These are phyloP conservation scores for Bos taurus DNA, from an alignment of 2,113 vertebrate genomes.

Conservation along the genomic window DNA sequence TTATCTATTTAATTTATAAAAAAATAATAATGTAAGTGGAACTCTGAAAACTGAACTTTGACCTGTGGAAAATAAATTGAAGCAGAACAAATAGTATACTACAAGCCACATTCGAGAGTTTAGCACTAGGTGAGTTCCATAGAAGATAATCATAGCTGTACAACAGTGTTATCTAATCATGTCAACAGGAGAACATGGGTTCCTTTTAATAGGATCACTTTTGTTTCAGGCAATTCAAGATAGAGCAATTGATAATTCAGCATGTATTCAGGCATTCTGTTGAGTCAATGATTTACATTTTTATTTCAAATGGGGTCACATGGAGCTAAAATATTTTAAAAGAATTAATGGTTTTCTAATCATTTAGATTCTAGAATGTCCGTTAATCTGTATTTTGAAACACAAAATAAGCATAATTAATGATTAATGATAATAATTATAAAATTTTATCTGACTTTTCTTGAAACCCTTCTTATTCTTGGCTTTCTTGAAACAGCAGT, in stretches of 20 bases:
- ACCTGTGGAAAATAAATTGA: neutral
- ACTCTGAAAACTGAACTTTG: neutral
- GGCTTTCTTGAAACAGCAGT: neutral
- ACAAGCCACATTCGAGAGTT: neutral
- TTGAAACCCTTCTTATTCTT: neutral
- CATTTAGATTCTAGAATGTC: neutral
- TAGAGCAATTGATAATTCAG: conserved; percentile 53
- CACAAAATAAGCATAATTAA: neutral
- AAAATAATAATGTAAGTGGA: neutral
- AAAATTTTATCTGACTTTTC: neutral
- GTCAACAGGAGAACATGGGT: neutral
- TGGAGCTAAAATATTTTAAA: neutral
- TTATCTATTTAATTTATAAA: neutral
- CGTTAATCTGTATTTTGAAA: neutral
- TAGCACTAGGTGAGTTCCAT: neutral
- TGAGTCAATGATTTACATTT: conserved; percentile 58
- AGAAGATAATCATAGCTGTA: conserved; percentile 1
- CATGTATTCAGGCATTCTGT: conserved; percentile 36
- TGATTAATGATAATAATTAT: neutral
- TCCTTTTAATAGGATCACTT: conserved; percentile 8
- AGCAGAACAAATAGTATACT: neutral
- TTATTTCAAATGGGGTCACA: neutral
- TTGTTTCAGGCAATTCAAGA: conserved; percentile 40
- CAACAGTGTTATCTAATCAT: neutral
- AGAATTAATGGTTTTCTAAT: neutral